phyloP scores from a whole-genome alignment of 1,140 invertebrate species.

The Phymastichus coffea region DNA sequence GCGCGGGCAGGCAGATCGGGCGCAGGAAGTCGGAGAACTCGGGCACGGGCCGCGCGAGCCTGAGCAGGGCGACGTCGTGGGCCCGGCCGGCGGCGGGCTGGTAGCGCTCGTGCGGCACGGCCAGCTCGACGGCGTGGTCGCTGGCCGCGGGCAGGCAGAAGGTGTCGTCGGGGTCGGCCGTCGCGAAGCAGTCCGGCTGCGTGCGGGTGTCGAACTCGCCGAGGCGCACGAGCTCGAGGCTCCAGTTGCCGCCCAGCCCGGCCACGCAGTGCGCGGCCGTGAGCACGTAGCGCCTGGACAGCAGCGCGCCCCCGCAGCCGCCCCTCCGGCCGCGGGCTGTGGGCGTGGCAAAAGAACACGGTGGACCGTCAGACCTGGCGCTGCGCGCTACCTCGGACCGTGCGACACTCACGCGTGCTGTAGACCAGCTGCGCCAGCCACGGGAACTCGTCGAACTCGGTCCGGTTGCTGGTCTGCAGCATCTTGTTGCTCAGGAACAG shows the following conservation, averaged over 20 bases:
- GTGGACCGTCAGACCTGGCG: no score
- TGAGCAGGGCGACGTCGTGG: conserved; percentile 43
- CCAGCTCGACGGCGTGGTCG: conserved; percentile 39
- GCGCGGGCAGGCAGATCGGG: conserved; percentile 12
- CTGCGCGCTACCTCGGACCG: no score
- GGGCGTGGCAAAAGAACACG: no score
- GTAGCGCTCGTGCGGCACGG: conserved; percentile 52
- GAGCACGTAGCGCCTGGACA: conserved; percentile 55
- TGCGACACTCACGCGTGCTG: conserved; percentile 15
- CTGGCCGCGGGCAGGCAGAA: conserved; percentile 38
- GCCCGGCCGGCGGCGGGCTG: conserved; percentile 40
- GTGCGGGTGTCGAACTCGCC: conserved; percentile 15
- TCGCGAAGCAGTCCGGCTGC: conserved; percentile 11
- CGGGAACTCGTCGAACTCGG: conserved; percentile 14
- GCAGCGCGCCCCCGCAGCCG: conserved; percentile 57
- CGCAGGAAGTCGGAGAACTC: conserved; percentile 34
- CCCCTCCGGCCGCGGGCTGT: not conserved
- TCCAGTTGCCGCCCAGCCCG: conserved; percentile 14
- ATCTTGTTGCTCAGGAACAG: conserved; percentile 1
- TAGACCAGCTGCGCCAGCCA: conserved; percentile 17
- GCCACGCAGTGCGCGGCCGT: conserved; percentile 61
- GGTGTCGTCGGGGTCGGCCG: conserved; percentile 30
- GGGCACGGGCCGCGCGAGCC: no score
- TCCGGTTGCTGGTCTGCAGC: not conserved
- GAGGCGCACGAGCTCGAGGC: not conserved